Conservation (phyloP, 2,113 vertebrate genomes). For the Pontoporia blainvillei region DNA sequence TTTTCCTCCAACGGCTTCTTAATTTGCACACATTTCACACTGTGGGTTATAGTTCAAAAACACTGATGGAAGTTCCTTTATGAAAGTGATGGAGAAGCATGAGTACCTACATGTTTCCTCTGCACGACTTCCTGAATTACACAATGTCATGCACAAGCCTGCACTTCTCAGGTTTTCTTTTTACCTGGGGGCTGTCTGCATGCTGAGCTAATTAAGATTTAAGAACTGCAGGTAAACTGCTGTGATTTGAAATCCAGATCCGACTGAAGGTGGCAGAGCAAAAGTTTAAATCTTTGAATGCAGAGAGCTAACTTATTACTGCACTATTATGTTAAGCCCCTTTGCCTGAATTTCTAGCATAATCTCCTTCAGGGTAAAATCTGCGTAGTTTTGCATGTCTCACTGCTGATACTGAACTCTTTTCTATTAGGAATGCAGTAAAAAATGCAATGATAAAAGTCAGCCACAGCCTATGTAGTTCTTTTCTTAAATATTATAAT, state of each 20-base stretch:
- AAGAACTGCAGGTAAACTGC: slow-evolving; percentile 51
- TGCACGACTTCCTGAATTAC: slow-evolving; percentile 34
- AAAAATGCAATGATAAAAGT: neutral
- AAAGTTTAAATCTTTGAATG: slow-evolving; percentile 73
- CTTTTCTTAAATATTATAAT: slow-evolving; percentile 54
- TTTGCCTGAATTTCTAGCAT: slow-evolving; percentile 71
- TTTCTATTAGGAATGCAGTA: slow-evolving; percentile 60
- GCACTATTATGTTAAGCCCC: slow-evolving; percentile 68
- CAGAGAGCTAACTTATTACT: slow-evolving; percentile 71
- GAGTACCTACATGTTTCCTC: slow-evolving; percentile 19
- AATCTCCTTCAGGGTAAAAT: slow-evolving; percentile 77
- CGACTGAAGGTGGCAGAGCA: slow-evolving; percentile 59
- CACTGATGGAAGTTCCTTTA: neutral
- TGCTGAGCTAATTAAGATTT: slow-evolving; percentile 77
- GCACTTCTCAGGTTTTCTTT: slow-evolving; percentile 39
- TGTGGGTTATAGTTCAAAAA: slow-evolving; percentile 45
- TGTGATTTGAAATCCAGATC: slow-evolving; percentile 65
- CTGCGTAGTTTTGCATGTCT: slow-evolving; percentile 79
- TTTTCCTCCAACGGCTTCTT: neutral
- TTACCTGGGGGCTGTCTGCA: slow-evolving; percentile 44
- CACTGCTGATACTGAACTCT: slow-evolving; percentile 65
- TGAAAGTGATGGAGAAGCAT: slow-evolving; percentile 23
- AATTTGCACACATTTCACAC: neutral
- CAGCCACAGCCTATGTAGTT: slow-evolving; percentile 3
- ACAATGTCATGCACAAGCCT: slow-evolving; percentile 19